A percentile compares a stretch with the other conserved stretches of the same genome.
These are phyloP conservation scores for Sphenopsis melanotis DNA, from an alignment of 2,797 vertebrate genomes.

Conservation along the genomic window DNA sequence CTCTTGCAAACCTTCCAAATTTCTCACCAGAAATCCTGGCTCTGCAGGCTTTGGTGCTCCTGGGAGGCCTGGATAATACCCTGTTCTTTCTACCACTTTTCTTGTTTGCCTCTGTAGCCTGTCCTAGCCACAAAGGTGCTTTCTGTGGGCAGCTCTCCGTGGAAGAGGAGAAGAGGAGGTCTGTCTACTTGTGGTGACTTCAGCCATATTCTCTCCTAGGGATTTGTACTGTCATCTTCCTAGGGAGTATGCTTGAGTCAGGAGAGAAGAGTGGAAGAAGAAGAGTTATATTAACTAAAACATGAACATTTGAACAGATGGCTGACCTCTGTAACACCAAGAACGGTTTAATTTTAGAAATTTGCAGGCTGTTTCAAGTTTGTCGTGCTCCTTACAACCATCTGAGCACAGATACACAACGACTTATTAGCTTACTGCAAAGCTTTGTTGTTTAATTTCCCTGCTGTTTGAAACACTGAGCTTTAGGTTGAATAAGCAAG, in stretches of 20 bases:
- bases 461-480: neutral
- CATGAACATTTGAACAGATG: constrained; percentile 36
- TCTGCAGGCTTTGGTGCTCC: neutral
- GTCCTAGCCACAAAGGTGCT: neutral
- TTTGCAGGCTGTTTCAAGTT: neutral
- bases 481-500: neutral
- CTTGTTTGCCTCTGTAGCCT: neutral
- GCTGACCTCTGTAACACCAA: constrained; percentile 25
- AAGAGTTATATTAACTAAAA: neutral
- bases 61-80: neutral
- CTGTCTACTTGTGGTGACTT: neutral
- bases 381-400: neutral
- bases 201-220: neutral
- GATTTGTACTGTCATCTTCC: neutral
- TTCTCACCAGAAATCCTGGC: neutral
- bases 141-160: neutral
- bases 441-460: neutral
- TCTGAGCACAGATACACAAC: neutral
- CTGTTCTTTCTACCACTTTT: neutral
- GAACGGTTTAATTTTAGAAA: constrained; percentile 28
- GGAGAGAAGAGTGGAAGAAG: neutral
- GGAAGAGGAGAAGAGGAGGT: neutral
- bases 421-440: neutral
- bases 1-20: neutral
- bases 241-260: neutral